Evolutionary conservation across 2,888 invertebrate genomes (phyloP).

Genomic region (Zonitis immaculata): DNA sequence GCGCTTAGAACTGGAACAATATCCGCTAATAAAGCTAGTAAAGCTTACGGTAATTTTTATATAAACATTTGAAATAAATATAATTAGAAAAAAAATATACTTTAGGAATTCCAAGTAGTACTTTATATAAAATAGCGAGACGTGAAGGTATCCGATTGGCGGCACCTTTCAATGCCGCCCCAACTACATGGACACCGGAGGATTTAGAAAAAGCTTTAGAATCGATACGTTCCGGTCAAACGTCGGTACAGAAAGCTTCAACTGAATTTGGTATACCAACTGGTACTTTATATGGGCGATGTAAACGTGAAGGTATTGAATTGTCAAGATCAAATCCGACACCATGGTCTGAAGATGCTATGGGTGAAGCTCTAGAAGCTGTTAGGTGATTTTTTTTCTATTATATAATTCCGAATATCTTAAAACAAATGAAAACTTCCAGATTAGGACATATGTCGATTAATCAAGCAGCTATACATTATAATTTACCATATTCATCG

Average conservation of each 20-base stretch:
- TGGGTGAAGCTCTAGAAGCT: constrained; percentile 85
- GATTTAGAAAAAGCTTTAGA: constrained; percentile 78
- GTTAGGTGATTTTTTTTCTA: too few species aligned
- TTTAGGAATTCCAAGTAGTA: constrained; percentile 85
- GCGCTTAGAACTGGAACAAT: constrained; percentile 79
- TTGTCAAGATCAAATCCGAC: constrained; percentile 85
- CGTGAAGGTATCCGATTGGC: constrained; percentile 84
- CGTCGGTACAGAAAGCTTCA: constrained; percentile 81
- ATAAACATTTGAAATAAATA: too few species aligned
- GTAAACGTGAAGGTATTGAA: constrained; percentile 86
- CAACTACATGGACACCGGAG: constrained; percentile 81
- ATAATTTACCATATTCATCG: constrained; percentile 85
- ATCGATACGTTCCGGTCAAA: constrained; percentile 74
- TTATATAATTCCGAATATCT: too few species aligned
- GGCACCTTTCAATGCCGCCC: constrained; percentile 87
- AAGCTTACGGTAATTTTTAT: constrained; percentile 66
- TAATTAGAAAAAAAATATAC: too few species aligned
- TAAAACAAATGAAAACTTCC: too few species aligned
- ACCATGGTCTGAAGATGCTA: constrained; percentile 90
- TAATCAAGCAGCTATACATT: constrained; percentile 89
- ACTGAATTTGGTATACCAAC: constrained; percentile 84
- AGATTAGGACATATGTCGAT: constrained; percentile 90
- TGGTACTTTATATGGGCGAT: constrained; percentile 82
- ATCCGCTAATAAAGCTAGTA: constrained; percentile 87
- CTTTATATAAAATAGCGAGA: constrained; percentile 85